Conservation (phyloP, 2,113 vertebrate genomes). For the Xiphias gladius region DNA sequence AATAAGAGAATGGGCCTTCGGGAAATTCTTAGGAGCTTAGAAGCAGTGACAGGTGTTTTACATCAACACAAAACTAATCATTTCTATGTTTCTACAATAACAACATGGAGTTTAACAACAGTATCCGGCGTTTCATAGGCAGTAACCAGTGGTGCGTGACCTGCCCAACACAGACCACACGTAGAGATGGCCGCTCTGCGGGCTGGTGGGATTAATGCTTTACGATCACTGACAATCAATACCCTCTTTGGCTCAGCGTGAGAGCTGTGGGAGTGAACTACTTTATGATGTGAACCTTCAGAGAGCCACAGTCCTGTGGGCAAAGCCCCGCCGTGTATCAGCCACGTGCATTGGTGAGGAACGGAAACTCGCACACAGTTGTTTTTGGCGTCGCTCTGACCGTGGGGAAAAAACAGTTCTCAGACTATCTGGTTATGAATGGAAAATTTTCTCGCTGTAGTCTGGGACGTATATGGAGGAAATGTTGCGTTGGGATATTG, state of each 20-base stretch:
- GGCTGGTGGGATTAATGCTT: constrained; percentile 27
- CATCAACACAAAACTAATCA: not conserved
- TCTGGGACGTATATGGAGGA: no score
- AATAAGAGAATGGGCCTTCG: not conserved
- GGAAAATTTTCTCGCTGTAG: not conserved
- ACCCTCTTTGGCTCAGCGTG: constrained; percentile 4
- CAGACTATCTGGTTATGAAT: not conserved
- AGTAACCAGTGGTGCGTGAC: not conserved
- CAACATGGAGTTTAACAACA: not conserved
- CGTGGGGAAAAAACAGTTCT: not conserved
- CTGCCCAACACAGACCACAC: not conserved
- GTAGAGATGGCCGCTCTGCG: not conserved
- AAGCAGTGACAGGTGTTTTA: not conserved
- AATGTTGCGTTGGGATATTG: not conserved
- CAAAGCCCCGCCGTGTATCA: not conserved
- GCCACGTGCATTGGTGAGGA: not conserved
- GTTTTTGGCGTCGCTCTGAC: not conserved
- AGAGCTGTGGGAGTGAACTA: not conserved
- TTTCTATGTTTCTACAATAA: not conserved
- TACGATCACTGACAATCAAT: constrained; percentile 13
- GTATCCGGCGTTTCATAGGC: no score
- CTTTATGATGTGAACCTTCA: not conserved
- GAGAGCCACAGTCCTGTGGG: not conserved
- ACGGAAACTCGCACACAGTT: not conserved
- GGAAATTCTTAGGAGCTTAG: not conserved